Conservation (phyloP, 2,888 invertebrate genomes). For the Poecilus cupreus region DNA sequence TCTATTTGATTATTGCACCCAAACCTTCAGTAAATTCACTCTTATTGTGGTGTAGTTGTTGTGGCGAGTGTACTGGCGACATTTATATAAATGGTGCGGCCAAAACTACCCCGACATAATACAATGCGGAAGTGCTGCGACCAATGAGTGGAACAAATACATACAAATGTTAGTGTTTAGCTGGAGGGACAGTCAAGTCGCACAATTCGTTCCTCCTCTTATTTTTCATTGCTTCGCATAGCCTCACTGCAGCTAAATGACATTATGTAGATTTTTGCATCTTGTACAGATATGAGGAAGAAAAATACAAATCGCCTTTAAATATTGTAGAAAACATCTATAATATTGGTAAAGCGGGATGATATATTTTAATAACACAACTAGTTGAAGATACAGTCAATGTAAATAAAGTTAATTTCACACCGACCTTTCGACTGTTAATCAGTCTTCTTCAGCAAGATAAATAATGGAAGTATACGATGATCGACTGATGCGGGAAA, state of each 20-base stretch:
- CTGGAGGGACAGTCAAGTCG: slow-evolving; percentile 48
- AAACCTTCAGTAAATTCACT: too few species aligned
- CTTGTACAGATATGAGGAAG: slow-evolving; percentile 8
- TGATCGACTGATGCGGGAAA: too few species aligned
- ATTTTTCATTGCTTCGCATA: not conserved
- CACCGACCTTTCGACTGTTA: too few species aligned
- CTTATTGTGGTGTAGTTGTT: not conserved
- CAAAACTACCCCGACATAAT: slow-evolving; percentile 45
- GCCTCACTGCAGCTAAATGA: slow-evolving; percentile 17
- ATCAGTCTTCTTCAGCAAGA: too few species aligned
- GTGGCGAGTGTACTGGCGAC: slow-evolving; percentile 44
- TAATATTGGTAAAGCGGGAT: too few species aligned
- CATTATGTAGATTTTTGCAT: slow-evolving; percentile 32
- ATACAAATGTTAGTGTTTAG: slow-evolving; percentile 59
- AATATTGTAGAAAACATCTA: too few species aligned
- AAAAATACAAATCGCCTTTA: too few species aligned
- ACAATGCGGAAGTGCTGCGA: slow-evolving; percentile 56
- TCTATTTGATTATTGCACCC: too few species aligned
- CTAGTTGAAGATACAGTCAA: too few species aligned
- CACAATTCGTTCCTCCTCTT: slow-evolving; percentile 12
- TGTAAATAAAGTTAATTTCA: too few species aligned
- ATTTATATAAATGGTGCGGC: slow-evolving; percentile 56
- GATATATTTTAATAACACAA: too few species aligned
- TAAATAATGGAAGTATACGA: too few species aligned
- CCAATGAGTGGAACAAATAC: slow-evolving; percentile 60